Conservation (phyloP, 2,888 invertebrate species). For the Agonopterix subpropinquella region DNA sequence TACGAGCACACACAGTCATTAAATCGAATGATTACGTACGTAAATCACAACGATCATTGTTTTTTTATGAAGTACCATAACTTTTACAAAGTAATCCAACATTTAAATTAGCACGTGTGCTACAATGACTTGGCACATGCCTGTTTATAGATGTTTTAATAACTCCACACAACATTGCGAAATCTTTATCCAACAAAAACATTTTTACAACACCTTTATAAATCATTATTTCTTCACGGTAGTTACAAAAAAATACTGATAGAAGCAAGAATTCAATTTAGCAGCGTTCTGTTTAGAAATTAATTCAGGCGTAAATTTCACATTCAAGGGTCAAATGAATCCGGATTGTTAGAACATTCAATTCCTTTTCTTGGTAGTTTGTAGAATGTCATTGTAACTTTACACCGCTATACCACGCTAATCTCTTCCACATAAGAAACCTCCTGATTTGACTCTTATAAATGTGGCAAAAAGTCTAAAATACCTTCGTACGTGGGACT, state of each 20-base stretch:
- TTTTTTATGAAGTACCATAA: too few relatives aligned
- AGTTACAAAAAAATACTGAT: not conserved
- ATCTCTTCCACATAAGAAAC: too few relatives aligned
- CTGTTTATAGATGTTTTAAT: too few relatives aligned
- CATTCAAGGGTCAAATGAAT: constrained; percentile 40
- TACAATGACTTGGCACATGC: too few relatives aligned
- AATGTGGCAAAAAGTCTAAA: too few relatives aligned
- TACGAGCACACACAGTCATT: too few relatives aligned
- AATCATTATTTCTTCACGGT: constrained; percentile 16
- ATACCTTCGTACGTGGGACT: too few relatives aligned
- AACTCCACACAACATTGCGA: not conserved
- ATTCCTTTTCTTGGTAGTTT: constrained; percentile 36
- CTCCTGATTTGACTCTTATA: too few relatives aligned
- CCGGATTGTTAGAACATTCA: constrained; percentile 36
- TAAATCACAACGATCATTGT: too few relatives aligned
- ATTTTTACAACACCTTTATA: constrained; percentile 23
- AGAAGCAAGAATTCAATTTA: constrained; percentile 16
- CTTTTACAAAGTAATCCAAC: too few relatives aligned
- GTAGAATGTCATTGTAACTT: constrained; percentile 48
- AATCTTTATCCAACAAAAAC: constrained; percentile 1
- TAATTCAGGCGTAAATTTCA: constrained; percentile 57
- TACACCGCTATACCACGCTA: constrained; percentile 28
- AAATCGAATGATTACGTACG: too few relatives aligned
- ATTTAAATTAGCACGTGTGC: too few relatives aligned
- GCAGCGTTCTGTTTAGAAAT: constrained; percentile 25